Evolutionary conservation across 35 echinoderm and acorn worm genomes (phyloP).

Genomic region (Eucidaris tribuloides): DNA sequence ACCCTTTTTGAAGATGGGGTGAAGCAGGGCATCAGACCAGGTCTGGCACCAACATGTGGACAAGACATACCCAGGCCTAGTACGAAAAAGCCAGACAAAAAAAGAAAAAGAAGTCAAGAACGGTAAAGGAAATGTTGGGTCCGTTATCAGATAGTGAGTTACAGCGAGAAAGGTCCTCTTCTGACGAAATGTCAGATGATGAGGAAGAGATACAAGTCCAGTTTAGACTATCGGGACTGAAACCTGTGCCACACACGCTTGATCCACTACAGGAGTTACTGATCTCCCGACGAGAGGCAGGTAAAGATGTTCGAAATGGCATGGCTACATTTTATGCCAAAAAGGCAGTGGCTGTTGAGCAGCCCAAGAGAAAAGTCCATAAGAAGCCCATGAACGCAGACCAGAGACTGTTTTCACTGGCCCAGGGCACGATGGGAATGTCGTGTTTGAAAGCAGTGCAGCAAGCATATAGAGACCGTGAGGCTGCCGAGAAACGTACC

Average conservation of each 20-base stretch:
- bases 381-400: slow-evolving; percentile 69
- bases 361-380: slow-evolving; percentile 38
- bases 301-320: slow-evolving; percentile 55
- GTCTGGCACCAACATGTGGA: background rate
- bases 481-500: slow-evolving; percentile 36
- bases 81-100: slow-evolving; percentile 27
- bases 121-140: slow-evolving; percentile 75
- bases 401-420: slow-evolving; percentile 82
- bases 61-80: slow-evolving; percentile 26
- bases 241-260: slow-evolving; percentile 41
- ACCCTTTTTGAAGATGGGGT: background rate
- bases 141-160: slow-evolving; percentile 47
- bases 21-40: background rate
- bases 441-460: slow-evolving; percentile 76
- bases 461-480: slow-evolving; percentile 87
- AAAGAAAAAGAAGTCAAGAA: slow-evolving; percentile 57
- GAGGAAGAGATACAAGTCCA: slow-evolving; percentile 38
- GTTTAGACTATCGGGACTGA: slow-evolving; percentile 69
- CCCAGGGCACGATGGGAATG: slow-evolving; percentile 98
- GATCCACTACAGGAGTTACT: slow-evolving; percentile 74
- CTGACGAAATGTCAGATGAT: slow-evolving; percentile 19
- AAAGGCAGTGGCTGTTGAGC: slow-evolving; percentile 46
- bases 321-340: background rate
- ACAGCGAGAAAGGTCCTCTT: slow-evolving; percentile 32
- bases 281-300: slow-evolving; percentile 68